Evolutionary conservation across 1,140 invertebrate species (phyloP).

Genomic region (Teleogryllus occipitalis): DNA sequence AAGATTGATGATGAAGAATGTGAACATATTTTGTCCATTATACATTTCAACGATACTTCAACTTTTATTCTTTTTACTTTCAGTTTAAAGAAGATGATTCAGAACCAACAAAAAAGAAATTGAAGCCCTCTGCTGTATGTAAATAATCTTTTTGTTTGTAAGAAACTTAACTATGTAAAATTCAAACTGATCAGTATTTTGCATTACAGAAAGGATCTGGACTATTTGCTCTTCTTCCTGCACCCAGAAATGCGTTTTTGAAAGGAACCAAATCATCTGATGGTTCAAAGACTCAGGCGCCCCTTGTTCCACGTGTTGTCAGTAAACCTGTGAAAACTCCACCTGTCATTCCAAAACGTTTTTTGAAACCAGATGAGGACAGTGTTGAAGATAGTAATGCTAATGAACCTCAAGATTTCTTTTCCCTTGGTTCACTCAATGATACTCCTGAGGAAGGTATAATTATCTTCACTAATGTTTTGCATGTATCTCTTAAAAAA

Average conservation of each 20-base stretch:
- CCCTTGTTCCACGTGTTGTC: background rate
- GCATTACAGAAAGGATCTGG: background rate
- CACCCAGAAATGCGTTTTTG: background rate
- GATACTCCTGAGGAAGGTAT: background rate
- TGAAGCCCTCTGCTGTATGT: constrained; percentile 25
- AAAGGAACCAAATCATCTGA: background rate
- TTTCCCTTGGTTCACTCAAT: background rate
- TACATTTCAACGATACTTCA: background rate
- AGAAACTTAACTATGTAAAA: background rate
- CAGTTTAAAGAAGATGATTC: constrained; percentile 39
- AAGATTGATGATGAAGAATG: background rate
- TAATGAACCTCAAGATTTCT: background rate
- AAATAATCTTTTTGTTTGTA: constrained; percentile 10
- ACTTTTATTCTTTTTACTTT: constrained; percentile 18
- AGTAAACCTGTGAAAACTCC: background rate
- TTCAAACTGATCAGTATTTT: background rate
- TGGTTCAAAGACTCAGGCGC: background rate
- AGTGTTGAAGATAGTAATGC: background rate
- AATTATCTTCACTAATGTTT: too few species aligned
- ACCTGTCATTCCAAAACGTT: background rate
- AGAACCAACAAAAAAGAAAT: constrained; percentile 27
- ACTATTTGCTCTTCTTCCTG: background rate
- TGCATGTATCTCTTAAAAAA: too few species aligned
- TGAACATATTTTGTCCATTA: background rate
- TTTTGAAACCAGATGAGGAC: background rate